Evolutionary conservation across 1,140 invertebrate genomes (phyloP), one percentile per base, ranked within the genome.

Genomic region (Heliconius hermathena): DNA sequence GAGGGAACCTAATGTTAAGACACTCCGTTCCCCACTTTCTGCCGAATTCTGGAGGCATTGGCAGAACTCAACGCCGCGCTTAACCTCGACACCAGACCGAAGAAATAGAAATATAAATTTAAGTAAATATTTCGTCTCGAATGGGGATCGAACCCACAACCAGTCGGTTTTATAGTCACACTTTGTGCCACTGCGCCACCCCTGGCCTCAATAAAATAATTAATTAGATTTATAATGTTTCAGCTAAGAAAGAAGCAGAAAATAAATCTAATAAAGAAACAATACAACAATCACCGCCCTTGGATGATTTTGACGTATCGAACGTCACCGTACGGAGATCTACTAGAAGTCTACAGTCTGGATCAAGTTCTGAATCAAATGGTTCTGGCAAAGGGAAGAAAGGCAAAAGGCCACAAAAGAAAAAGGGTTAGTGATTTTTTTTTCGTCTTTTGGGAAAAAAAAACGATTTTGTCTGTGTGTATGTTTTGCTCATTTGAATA

Each of bases 171-270:
- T n/a, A n/a, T n/a, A n/a, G n/a, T n/a, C n/a, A n/a, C n/a, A n/a
- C n/a, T n/a, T n/a, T n/a, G n/a, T n/a, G n/a, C n/a, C n/a, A n/a
- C n/a, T n/a, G n/a, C n/a, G n/a, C n/a, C n/a, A n/a, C n/a, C n/a
- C n/a, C n/a, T n/a, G n/a, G n/a, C n/a, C n/a, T n/a, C n/a, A n/a
- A n/a, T 26, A 46, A 52, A 20, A 20, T 18, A 52, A 33, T 57
- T 11, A n/a, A 71, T 22, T 26, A 38, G 1, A 38, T 5, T 38
- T 72, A 38, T n/a, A 26, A 8, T 73, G 36, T 80, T 83, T 33
- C 74, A 90, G 89, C 82, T 13, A 88, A 89, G 83, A 54, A 80
- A 9, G 83, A 85, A 38, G 36, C 71, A 72, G 71, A 38, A 18
- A 41, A 72, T 8, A 72, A 72, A 38, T 81, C 79, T 75, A 5